Conservation (phyloP, 2,797 vertebrate species). For the Enteromius treurensis region DNA sequence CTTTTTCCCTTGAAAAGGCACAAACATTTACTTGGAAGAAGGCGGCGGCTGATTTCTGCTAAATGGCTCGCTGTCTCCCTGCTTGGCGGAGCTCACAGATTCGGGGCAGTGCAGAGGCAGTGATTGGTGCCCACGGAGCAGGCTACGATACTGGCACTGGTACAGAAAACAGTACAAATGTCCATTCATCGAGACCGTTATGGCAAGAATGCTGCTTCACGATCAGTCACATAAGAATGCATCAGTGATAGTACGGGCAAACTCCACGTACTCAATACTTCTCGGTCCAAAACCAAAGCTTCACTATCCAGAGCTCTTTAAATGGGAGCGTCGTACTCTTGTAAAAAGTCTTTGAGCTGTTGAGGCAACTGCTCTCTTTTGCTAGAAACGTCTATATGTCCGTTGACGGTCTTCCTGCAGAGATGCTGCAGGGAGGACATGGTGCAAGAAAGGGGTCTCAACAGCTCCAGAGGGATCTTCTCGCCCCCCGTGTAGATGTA, state of each 20-base stretch:
- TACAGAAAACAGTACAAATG: slow-evolving; percentile 11
- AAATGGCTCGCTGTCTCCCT: slow-evolving; percentile 22
- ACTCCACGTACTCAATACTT: slow-evolving; percentile 30
- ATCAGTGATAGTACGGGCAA: neutral
- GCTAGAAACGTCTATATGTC: slow-evolving; percentile 86
- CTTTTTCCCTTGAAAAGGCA: slow-evolving; percentile 41
- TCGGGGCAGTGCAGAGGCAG: slow-evolving; percentile 25
- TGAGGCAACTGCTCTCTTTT: slow-evolving; percentile 88
- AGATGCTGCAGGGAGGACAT: slow-evolving; percentile 92
- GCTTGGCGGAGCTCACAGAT: slow-evolving; percentile 26
- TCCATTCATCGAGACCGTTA: slow-evolving; percentile 10
- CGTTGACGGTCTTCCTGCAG: slow-evolving; percentile 94
- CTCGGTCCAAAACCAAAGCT: neutral
- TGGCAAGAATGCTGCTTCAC: neutral
- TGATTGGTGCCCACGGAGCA: slow-evolving; percentile 13
- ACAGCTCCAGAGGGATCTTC: slow-evolving; percentile 90
- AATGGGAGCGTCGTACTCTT: slow-evolving; percentile 91
- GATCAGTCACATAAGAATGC: slow-evolving; percentile 40
- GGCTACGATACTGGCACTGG: slow-evolving; percentile 28
- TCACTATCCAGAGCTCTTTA: slow-evolving; percentile 67
- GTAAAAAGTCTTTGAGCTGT: slow-evolving; percentile 89
- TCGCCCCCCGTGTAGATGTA: slow-evolving; percentile 91
- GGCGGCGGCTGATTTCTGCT: slow-evolving; percentile 41
- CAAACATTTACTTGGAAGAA: slow-evolving; percentile 60
- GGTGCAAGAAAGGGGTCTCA: slow-evolving; percentile 84